Evolutionary conservation across 2,797 vertebrate genomes (phyloP), one percentile per base, ranked within the genome.

Genomic region (Hoplostethus atlanticus): DNA sequence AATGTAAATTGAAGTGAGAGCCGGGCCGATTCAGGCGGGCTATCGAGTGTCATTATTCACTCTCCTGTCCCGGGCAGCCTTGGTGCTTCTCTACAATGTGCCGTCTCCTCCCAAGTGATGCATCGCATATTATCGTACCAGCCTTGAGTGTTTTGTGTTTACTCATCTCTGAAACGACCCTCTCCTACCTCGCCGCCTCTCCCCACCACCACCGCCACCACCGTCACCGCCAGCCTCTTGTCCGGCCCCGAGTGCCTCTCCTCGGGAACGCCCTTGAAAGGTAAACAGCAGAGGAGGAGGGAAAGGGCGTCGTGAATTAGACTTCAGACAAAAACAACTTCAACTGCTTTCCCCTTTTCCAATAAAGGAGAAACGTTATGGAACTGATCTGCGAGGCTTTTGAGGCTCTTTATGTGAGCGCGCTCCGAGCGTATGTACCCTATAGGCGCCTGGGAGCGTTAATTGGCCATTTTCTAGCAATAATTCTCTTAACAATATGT

Each of bases 111-210:
- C 57, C 60, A 25, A 84, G 77, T 68, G 71, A 70, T 68, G 78
- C 84, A 62, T 83, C 78, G 77, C 85, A 80, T 80, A 88, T 83
- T 80, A 73, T 77, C 66, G 63, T 80, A 68, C 36, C 77, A 90
- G 84, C 91, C 90, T 90, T 86, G 87, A 67, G 60, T 13, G 56
- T 68, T 89, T 81, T 79, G 77, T 85, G 82, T 87, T 88, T 88
- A 89, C 89, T 93, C 78, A 91, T 83, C 84, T 89, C 79, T 80
- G 77, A 91, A 89, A 88, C 42, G 48, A 78, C 80, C 77, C 77
- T 44, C 65, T 38, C 30, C 36, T 70, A 74, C 84, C 84, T 79
- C 46, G 1, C 44, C 0, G 12, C 30, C 78, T 21, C 21, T 21
- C 21, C 21, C 21, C n/a, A n/a, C n/a, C n/a, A n/a, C n/a, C n/a